These are phyloP conservation scores for Mungos mungo DNA, from an alignment of 2,113 vertebrate species.

Conservation along the genomic window DNA sequence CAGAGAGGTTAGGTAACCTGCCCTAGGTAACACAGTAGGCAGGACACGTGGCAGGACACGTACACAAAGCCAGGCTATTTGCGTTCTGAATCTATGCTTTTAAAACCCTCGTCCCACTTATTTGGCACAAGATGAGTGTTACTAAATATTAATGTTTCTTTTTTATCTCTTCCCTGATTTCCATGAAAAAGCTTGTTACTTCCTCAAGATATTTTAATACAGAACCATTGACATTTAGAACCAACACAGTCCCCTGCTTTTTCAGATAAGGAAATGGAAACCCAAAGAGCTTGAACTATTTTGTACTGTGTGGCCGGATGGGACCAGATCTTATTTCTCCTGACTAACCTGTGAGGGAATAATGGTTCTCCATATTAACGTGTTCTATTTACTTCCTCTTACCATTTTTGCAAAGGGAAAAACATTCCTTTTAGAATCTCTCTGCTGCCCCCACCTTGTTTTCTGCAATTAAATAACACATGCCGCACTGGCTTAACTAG, in stretches of 20 bases:
- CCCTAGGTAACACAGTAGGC: constrained; percentile 16
- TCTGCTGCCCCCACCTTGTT: background rate
- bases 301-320: background rate
- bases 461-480: background rate
- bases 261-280: background rate
- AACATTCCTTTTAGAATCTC: background rate
- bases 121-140: background rate
- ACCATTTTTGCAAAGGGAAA: background rate
- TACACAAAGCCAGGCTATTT: background rate
- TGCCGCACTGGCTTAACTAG: background rate
- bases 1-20: constrained; percentile 50
- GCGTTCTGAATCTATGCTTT: background rate
- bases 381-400: background rate
- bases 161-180: background rate
- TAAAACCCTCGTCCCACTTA: background rate
- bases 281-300: background rate
- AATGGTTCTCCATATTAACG: background rate
- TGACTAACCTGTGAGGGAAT: background rate
- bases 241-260: background rate
- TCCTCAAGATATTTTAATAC: background rate
- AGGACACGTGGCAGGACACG: background rate
- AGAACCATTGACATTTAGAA: background rate
- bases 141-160: background rate
- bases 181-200: background rate
- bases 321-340: background rate